Evolutionary conservation across 2,113 vertebrate species (phyloP).

Genomic region (Strix aluco): DNA sequence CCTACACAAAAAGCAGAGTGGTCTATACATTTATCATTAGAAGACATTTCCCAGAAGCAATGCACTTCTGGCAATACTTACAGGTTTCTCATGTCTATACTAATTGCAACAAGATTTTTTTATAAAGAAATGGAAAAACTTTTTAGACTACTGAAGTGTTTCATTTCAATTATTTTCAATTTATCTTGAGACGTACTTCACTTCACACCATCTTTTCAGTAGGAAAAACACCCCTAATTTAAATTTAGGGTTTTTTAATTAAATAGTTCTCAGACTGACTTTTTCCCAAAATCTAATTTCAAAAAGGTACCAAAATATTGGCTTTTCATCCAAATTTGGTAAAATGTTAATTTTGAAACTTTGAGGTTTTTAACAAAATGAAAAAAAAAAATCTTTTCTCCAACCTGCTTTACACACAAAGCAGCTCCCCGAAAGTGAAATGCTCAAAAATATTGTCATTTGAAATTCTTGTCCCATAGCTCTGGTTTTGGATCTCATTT

Average conservation of each 20-base stretch:
- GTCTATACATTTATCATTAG: neutral
- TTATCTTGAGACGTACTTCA: neutral
- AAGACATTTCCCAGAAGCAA: neutral
- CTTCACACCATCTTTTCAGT: neutral
- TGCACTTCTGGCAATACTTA: neutral
- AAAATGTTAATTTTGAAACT: neutral
- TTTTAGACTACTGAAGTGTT: neutral
- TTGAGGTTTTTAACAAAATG: neutral
- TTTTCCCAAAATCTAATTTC: neutral
- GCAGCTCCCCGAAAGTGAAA: neutral
- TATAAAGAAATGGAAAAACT: neutral
- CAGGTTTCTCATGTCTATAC: neutral
- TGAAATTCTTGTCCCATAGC: neutral
- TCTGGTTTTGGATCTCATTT: neutral
- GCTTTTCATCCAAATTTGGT: neutral
- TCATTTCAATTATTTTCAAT: neutral
- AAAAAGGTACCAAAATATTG: neutral
- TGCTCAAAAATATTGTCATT: neutral
- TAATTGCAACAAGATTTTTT: fast-evolving
- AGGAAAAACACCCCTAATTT: neutral
- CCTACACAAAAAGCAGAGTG: neutral
- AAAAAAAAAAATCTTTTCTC: neutral
- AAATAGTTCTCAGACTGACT: neutral
- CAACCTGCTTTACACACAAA: neutral
- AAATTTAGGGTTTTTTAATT: neutral